phyloP scores from a whole-genome alignment of 2,113 vertebrate genomes.

The Vidua macroura region DNA sequence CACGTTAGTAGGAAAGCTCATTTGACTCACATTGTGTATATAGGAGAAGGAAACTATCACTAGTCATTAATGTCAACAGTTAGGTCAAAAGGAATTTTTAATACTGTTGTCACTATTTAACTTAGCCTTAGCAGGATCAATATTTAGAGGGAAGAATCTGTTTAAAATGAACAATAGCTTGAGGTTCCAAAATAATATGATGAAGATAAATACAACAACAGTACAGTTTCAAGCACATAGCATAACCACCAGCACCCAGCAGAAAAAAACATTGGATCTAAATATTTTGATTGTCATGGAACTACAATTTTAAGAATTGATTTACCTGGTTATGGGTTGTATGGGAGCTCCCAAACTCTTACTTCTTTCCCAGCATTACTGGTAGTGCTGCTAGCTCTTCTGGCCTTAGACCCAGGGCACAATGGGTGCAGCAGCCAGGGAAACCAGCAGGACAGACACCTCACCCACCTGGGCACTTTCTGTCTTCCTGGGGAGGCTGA shows the following conservation, averaged over 20 bases:
- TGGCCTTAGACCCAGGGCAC: background rate
- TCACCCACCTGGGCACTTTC: background rate
- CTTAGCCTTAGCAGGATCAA: background rate
- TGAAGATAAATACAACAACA: background rate
- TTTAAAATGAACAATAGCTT: background rate
- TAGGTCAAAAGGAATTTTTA: background rate
- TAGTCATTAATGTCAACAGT: background rate
- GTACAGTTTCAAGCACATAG: background rate
- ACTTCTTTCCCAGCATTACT: background rate
- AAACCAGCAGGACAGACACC: background rate
- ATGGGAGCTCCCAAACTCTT: background rate
- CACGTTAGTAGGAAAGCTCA: background rate
- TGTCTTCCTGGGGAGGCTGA: background rate
- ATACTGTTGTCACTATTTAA: background rate
- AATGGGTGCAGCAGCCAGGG: background rate
- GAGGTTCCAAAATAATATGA: background rate
- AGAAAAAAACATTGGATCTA: background rate
- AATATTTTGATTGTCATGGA: background rate
- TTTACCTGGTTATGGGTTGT: background rate
- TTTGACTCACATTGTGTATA: background rate
- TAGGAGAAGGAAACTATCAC: background rate
- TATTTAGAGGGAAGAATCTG: background rate
- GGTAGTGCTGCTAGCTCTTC: background rate
- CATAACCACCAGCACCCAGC: accelerated
- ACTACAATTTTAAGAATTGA: background rate